Conservation (phyloP, 64 coral and sea anemone genomes). For the Hydrozoanthus tunicans region DNA sequence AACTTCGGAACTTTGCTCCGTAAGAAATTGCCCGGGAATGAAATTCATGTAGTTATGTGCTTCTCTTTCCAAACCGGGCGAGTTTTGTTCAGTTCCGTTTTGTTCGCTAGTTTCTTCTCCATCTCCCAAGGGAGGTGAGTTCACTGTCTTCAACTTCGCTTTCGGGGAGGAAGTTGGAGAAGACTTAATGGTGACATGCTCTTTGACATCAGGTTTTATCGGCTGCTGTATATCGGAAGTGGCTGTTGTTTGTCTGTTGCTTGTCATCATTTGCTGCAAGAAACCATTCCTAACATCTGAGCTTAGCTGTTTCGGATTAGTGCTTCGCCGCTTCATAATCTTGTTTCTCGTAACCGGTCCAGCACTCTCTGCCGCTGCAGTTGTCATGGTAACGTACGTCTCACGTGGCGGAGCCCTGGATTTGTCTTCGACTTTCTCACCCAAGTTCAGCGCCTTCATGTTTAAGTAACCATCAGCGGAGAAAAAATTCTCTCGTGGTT, state of each 20-base stretch:
- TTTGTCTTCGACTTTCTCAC: not conserved
- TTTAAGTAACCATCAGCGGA: conserved; percentile 49
- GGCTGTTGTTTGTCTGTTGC: conserved; percentile 30
- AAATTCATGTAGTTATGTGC: conserved; percentile 75
- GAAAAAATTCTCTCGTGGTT: not conserved
- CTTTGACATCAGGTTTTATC: conserved; percentile 52
- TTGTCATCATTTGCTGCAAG: conserved; percentile 58
- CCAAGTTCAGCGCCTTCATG: conserved; percentile 36
- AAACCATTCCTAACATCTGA: conserved; percentile 55
- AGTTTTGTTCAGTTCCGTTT: not conserved
- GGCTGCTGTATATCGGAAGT: conserved; percentile 13
- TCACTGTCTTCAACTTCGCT: conserved; percentile 24
- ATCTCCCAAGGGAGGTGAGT: not conserved
- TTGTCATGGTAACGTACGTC: conserved; percentile 35
- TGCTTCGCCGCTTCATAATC: conserved; percentile 7
- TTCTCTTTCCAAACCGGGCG: not conserved
- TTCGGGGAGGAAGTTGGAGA: conserved; percentile 21
- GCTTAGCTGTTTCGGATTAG: conserved; percentile 35
- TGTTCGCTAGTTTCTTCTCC: not conserved
- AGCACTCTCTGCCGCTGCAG: not conserved
- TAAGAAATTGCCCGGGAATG: conserved; percentile 21
- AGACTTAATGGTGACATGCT: conserved; percentile 56
- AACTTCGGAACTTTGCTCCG: not conserved
- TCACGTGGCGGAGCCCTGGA: not conserved
- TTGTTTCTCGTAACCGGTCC: not conserved